A percentile compares a stretch with the other conserved stretches of the same genome.
These are phyloP conservation scores for Onthophagus taurus DNA, from an alignment of 1,140 invertebrate genomes.

Conservation along the genomic window DNA sequence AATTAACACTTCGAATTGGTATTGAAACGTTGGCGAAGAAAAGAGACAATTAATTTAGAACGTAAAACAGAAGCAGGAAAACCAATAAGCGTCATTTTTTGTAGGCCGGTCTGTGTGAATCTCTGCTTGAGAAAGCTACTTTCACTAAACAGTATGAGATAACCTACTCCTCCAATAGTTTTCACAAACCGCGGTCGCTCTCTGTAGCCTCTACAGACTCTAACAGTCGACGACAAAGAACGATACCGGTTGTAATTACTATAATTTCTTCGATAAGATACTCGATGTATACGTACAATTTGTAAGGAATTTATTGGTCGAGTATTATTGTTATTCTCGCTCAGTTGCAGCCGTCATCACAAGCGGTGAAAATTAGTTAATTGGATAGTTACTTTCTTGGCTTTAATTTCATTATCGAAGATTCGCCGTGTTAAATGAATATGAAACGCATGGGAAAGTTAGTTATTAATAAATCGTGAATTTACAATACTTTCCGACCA, in stretches of 20 bases:
- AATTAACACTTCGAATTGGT: not conserved
- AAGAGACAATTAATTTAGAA: not conserved
- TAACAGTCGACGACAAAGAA: not conserved
- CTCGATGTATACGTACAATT: no score
- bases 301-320: no score
- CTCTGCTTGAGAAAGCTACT: slow-evolving; percentile 11
- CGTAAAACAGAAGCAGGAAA: slow-evolving; percentile 1
- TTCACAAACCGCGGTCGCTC: not conserved
- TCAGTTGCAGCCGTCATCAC: no score
- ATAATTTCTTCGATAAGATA: no score
- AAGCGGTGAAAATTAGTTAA: no score
- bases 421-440: no score
- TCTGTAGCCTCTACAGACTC: not conserved
- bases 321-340: no score
- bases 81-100: slow-evolving; percentile 5
- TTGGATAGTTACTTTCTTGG: no score
- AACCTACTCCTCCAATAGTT: slow-evolving; percentile 2
- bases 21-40: not conserved
- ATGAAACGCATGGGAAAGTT: no score
- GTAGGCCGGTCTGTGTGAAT: slow-evolving; percentile 5
- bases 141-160: slow-evolving; percentile 9
- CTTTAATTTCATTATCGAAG: no score
- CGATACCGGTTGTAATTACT: not conserved
- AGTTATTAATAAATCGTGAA: no score
- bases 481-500: no score